Percentiles rank a stretch among this genome's conserved stretches.
phyloP scores from a whole-genome alignment of 2,797 vertebrate species.

The Florisuga fusca region DNA sequence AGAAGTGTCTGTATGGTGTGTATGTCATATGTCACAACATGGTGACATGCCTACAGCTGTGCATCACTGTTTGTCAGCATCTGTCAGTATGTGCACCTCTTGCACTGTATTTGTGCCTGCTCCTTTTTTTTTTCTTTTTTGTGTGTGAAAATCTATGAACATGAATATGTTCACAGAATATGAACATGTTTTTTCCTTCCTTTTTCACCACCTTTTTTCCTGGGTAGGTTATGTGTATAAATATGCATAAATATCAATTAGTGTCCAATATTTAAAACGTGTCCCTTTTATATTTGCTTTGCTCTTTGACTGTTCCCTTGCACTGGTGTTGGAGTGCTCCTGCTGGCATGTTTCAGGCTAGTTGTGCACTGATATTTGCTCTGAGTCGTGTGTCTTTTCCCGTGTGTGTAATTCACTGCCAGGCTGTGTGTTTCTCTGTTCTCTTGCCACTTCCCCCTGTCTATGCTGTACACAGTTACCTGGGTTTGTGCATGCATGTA shows the following conservation, averaged over 20 bases:
- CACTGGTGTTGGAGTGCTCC: background rate
- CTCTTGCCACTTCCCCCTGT: background rate
- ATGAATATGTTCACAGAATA: background rate
- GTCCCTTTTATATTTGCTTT: background rate
- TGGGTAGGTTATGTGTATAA: background rate
- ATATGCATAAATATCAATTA: no score
- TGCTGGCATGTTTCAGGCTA: background rate
- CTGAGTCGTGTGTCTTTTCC: slow-evolving; percentile 16
- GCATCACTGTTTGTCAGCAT: background rate
- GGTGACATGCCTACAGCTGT: background rate
- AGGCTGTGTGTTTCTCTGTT: slow-evolving; percentile 27
- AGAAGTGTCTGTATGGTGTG: background rate
- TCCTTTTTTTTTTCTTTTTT: background rate
- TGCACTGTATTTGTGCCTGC: background rate
- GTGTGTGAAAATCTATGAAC: background rate
- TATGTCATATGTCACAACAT: background rate
- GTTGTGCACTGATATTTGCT: slow-evolving; percentile 36
- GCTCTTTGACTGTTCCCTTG: background rate
- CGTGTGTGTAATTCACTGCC: slow-evolving; percentile 46
- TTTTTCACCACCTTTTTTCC: background rate
- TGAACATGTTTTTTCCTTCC: background rate
- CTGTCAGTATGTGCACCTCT: slow-evolving; percentile 7
- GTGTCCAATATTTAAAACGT: background rate
- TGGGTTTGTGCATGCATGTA: slow-evolving; percentile 37
- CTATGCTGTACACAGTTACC: slow-evolving; percentile 42